Conservation (phyloP, 2,888 invertebrate species). For the Drosophila testacea region DNA sequence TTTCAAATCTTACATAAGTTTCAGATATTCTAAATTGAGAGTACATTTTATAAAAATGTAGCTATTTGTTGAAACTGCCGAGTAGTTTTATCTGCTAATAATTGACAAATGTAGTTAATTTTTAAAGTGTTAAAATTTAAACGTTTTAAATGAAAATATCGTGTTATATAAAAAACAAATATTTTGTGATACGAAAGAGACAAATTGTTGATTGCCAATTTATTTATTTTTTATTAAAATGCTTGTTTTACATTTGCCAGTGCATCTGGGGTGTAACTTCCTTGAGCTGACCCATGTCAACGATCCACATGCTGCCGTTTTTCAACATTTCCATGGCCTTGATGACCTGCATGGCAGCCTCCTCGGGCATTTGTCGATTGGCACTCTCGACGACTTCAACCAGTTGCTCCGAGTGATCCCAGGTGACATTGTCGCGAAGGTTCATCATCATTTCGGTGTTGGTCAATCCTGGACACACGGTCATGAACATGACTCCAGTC, state of each 20-base stretch:
- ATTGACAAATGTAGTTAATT: no score
- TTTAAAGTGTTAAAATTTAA: no score
- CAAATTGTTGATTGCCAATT: not conserved
- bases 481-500: conserved; percentile 81
- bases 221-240: not conserved
- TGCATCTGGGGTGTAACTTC: conserved; percentile 77
- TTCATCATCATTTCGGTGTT: conserved; percentile 82
- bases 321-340: conserved; percentile 81
- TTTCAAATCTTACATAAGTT: no score
- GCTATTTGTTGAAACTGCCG: no score
- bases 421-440: conserved; percentile 78
- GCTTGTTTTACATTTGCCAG: conserved; percentile 72
- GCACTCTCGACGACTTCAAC: conserved; percentile 72
- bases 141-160: not conserved
- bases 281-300: conserved; percentile 77
- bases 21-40: no score
- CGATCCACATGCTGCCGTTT: conserved; percentile 83
- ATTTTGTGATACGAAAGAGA: not conserved
- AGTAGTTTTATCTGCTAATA: no score
- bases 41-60: no score
- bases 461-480: conserved; percentile 82
- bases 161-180: no score
- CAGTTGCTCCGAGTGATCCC: conserved; percentile 73
- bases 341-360: conserved; percentile 78
- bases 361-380: conserved; percentile 81